These are phyloP conservation scores for Dynastes grantii DNA, from an alignment of 2,888 invertebrate species.

Conservation along the genomic window DNA sequence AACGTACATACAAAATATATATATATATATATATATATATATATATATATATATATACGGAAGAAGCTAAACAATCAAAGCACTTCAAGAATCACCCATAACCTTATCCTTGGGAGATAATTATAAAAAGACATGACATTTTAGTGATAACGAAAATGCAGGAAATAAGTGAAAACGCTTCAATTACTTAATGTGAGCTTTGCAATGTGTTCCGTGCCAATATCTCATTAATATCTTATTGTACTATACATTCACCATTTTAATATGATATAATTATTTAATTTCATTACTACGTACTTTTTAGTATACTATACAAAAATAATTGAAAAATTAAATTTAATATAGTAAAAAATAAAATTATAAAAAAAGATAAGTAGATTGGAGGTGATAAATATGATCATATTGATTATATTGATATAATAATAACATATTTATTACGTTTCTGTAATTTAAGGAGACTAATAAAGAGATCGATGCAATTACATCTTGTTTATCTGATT, in stretches of 20 bases:
- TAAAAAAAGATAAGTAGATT: slow-evolving; percentile 11
- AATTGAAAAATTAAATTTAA: slow-evolving; percentile 32
- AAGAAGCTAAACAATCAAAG: background rate
- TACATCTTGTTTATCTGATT: slow-evolving; percentile 29
- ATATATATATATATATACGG: background rate
- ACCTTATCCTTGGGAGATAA: slow-evolving; percentile 4
- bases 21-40: background rate
- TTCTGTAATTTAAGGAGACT: slow-evolving; percentile 39
- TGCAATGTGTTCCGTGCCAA: slow-evolving; percentile 51
- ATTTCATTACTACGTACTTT: background rate
- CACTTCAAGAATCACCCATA: slow-evolving; percentile 11
- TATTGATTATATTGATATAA: slow-evolving; percentile 43
- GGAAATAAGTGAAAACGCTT: slow-evolving; percentile 44
- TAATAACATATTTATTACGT: slow-evolving; percentile 28
- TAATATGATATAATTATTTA: slow-evolving; percentile 27
- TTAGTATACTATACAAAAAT: slow-evolving; percentile 17
- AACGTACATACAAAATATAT: background rate
- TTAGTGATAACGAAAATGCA: slow-evolving; percentile 43
- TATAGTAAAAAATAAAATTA: slow-evolving; percentile 21
- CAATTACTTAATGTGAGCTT: slow-evolving; percentile 52
- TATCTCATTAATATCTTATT: slow-evolving; percentile 35
- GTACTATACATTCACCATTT: slow-evolving; percentile 10
- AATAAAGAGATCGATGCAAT: slow-evolving; percentile 45
- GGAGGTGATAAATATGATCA: slow-evolving; percentile 37
- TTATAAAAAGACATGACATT: slow-evolving; percentile 20